Evolutionary conservation across 2,888 invertebrate genomes (phyloP).

Genomic region (Agelastica alni): DNA sequence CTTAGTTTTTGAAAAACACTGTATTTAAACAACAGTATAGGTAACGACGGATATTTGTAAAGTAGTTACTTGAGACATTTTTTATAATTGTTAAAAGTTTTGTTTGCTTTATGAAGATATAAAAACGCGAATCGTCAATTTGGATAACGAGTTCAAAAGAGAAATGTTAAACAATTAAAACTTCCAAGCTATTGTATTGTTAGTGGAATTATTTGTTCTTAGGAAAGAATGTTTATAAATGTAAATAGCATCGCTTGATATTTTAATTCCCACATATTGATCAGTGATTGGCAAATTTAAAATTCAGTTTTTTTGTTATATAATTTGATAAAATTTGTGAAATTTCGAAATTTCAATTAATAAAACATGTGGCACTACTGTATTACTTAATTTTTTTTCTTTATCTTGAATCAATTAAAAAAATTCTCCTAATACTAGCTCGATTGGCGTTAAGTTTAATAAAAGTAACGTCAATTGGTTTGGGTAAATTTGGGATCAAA

Average conservation of each 20-base stretch:
- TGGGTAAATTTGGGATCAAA: no score
- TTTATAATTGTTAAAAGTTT: no score
- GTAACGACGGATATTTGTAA: no score
- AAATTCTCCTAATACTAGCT: no score
- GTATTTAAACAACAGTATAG: no score
- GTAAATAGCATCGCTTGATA: conserved; percentile 36
- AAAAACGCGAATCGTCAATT: no score
- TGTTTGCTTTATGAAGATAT: no score
- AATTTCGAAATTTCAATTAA: conserved; percentile 32
- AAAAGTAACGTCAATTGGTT: no score
- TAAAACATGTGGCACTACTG: conserved; percentile 30
- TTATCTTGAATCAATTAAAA: no score
- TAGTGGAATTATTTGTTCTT: conserved; percentile 17
- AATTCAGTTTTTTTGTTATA: conserved; percentile 23
- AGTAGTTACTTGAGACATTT: no score
- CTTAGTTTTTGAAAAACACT: no score
- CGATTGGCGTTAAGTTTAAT: no score
- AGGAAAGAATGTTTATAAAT: conserved; percentile 31
- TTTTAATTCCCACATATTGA: conserved; percentile 17
- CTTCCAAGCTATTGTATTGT: conserved; percentile 12
- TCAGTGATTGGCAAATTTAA: conserved; percentile 23
- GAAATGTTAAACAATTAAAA: conserved; percentile 13
- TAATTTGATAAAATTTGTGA: conserved; percentile 32
- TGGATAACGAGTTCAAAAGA: not conserved
- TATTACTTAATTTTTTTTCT: conserved; percentile 14